Evolutionary conservation across 2,888 invertebrate species (phyloP).

Genomic region (Euclidia mi): DNA sequence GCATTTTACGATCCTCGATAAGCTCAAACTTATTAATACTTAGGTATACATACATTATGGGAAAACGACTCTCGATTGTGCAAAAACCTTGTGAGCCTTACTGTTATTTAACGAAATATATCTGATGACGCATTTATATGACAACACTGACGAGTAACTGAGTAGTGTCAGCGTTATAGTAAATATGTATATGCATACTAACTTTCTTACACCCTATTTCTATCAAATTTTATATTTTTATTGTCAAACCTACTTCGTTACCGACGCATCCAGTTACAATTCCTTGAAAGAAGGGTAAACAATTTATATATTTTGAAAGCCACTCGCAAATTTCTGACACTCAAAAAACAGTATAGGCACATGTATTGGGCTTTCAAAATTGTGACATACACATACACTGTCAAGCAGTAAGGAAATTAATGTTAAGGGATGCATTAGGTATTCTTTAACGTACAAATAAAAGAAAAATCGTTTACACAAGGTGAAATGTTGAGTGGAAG

Average conservation of each 20-base stretch:
- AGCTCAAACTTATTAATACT: conserved; percentile 53
- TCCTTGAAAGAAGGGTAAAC: conserved; percentile 44
- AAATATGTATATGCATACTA: conserved; percentile 45
- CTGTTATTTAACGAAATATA: conserved; percentile 41
- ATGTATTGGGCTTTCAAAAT: neutral
- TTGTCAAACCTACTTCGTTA: conserved; percentile 74
- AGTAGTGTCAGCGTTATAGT: conserved; percentile 42
- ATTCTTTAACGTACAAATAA: too few species aligned
- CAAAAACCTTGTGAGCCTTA: conserved; percentile 47
- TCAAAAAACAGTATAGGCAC: neutral
- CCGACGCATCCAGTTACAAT: conserved; percentile 50
- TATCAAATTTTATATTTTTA: conserved; percentile 62
- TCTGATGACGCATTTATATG: conserved; percentile 35
- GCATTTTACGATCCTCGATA: conserved; percentile 51
- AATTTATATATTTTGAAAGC: conserved; percentile 16
- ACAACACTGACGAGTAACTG: conserved; percentile 37
- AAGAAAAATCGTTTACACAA: neutral
- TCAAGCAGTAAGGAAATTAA: too few species aligned
- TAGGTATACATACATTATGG: conserved; percentile 36
- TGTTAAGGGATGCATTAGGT: too few species aligned
- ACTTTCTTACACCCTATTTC: conserved; percentile 49
- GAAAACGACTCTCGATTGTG: conserved; percentile 39
- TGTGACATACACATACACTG: too few species aligned
- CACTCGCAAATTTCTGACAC: conserved; percentile 6
- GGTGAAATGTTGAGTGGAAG: neutral